A percentile compares a stretch with the other conserved stretches of the same genome.
Conservation (phyloP, 2,888 invertebrate genomes). For the Tholera decimalis region DNA sequence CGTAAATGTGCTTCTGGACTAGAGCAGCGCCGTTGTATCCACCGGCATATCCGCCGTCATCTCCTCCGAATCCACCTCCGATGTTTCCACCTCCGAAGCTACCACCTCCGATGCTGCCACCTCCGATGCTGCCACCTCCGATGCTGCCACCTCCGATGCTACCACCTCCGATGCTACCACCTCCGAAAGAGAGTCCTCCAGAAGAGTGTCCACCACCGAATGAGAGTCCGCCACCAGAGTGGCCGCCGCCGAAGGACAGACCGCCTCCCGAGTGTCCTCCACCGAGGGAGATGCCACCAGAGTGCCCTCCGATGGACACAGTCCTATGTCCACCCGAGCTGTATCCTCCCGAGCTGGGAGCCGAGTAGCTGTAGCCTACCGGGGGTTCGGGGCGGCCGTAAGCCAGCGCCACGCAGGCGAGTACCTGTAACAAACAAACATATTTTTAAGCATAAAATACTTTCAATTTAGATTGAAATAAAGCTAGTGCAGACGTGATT, state of each 20-base stretch:
- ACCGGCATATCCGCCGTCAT: conserved; percentile 85
- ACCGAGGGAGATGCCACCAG: conserved; percentile 72
- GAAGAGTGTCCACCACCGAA: conserved; percentile 71
- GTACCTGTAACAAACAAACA: conserved; percentile 80
- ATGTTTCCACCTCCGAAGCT: conserved; percentile 67
- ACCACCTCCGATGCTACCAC: conserved; percentile 63
- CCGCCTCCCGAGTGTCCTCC: conserved; percentile 75
- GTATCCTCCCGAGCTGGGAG: conserved; percentile 77
- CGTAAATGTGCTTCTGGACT: conserved; percentile 97
- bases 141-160: conserved; percentile 67
- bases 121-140: conserved; percentile 66
- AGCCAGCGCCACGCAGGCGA: conserved; percentile 88
- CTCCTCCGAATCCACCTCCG: conserved; percentile 75
- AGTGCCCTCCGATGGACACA: conserved; percentile 63
- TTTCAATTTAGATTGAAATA: conserved; percentile 1
- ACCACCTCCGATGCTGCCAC: conserved; percentile 64
- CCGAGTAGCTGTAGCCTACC: conserved; percentile 88
- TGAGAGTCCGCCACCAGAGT: conserved; percentile 73
- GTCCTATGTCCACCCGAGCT: conserved; percentile 67
- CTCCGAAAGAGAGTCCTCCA: conserved; percentile 67
- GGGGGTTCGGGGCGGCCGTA: conserved; percentile 89
- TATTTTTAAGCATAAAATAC: conserved; percentile 12
- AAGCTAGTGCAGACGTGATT: conserved; percentile 5
- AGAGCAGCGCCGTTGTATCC: conserved; percentile 91
- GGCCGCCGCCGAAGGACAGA: conserved; percentile 76